phyloP scores from a whole-genome alignment of 2,113 vertebrate genomes.

The Calyptommatus sinebrachiatus region DNA sequence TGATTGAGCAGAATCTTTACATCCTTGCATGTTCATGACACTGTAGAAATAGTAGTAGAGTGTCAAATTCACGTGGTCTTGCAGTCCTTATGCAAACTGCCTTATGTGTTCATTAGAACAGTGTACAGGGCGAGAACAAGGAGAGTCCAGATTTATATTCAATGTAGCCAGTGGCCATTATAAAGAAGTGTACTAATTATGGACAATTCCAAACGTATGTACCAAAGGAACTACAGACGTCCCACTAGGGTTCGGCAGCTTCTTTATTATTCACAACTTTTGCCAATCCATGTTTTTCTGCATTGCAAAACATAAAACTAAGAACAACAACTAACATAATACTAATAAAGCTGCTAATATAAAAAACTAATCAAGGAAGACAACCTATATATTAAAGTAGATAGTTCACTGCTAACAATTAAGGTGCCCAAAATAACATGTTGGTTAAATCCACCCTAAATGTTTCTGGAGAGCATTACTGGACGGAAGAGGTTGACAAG shows the following conservation, averaged over 20 bases:
- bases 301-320: background rate
- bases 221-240: background rate
- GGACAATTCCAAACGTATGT: background rate
- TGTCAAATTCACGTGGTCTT: no score
- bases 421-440: background rate
- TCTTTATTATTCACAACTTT: background rate
- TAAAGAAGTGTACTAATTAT: no score
- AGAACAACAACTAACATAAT: background rate
- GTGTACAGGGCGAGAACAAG: no score
- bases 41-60: background rate
- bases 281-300: background rate
- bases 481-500: background rate
- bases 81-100: no score
- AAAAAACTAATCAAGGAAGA: slow-evolving; percentile 6
- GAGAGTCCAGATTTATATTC: background rate
- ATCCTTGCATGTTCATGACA: background rate
- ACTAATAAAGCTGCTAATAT: slow-evolving; percentile 20
- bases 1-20: no score
- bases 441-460: background rate
- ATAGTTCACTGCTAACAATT: background rate
- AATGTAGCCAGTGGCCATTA: background rate
- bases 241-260: background rate
- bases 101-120: no score
- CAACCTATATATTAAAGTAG: background rate
- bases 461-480: background rate